Evolutionary conservation across 2,888 invertebrate species (phyloP).

Genomic region (Drosophila kambysellisi): DNA sequence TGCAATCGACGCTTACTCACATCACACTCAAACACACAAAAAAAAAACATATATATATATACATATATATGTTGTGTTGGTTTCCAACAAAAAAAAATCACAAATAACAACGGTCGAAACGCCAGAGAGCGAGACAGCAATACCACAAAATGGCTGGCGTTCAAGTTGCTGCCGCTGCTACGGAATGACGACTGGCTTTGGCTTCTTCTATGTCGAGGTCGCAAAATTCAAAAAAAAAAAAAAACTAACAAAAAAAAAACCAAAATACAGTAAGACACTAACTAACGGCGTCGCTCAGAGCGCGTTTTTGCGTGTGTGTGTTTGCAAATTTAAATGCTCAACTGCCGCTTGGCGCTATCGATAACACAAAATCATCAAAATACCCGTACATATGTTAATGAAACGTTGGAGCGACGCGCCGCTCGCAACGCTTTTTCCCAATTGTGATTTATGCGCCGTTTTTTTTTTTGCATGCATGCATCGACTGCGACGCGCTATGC

Average conservation of each 20-base stretch:
- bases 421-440: conserved; percentile 30
- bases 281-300: conserved; percentile 54
- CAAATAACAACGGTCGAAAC: conserved; percentile 46
- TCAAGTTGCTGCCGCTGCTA: conserved; percentile 44
- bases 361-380: conserved; percentile 55
- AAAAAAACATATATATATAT: not conserved
- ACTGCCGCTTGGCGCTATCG: conserved; percentile 68
- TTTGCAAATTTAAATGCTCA: conserved; percentile 64
- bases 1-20: conserved; percentile 54
- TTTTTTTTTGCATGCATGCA: conserved; percentile 49
- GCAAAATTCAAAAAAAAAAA: conserved; percentile 48
- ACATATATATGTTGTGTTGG: conserved; percentile 31
- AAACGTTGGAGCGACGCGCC: conserved; percentile 27
- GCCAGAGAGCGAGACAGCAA: conserved; percentile 46
- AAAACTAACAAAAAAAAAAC: conserved; percentile 4
- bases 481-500: conserved; percentile 56
- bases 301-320: conserved; percentile 21
- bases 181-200: conserved; percentile 62
- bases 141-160: conserved; percentile 61
- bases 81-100: conserved; percentile 57
- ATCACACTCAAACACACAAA: conserved; percentile 5
- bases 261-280: not conserved
- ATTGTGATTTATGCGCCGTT: conserved; percentile 63
- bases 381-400: conserved; percentile 5
- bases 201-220: conserved; percentile 77